Evolutionary conservation across 64 coral and sea anemone species (phyloP).

Genomic region (Astreopora myriophthalma): DNA sequence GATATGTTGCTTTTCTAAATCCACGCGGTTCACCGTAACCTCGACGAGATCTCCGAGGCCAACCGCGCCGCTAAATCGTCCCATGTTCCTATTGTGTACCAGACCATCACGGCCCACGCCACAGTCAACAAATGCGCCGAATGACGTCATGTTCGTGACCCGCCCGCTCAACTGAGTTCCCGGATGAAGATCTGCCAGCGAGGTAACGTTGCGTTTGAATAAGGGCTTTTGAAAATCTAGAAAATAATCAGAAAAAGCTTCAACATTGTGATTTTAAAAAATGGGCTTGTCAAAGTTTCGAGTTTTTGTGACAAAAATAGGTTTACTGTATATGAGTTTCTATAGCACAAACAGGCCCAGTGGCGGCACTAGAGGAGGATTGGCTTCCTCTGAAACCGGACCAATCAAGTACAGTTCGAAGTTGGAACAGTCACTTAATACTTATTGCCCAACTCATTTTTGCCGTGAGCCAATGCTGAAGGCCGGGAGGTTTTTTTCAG

Average conservation of each 20-base stretch:
- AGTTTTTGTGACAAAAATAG: too few species aligned
- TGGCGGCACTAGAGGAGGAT: too few species aligned
- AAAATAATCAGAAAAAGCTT: background rate
- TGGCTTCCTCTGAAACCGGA: too few species aligned
- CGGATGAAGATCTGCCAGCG: conserved; percentile 71
- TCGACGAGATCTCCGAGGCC: conserved; percentile 89
- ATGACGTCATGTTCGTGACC: conserved; percentile 90
- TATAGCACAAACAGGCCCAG: too few species aligned
- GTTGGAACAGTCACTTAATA: too few species aligned
- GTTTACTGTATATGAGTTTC: too few species aligned
- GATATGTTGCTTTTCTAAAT: conserved; percentile 68
- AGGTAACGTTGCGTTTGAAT: conserved; percentile 77
- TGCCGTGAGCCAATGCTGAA: too few species aligned
- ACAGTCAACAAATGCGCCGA: conserved; percentile 97
- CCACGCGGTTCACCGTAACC: conserved; percentile 64
- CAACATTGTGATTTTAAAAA: background rate
- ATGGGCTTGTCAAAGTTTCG: too few species aligned
- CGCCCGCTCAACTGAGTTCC: conserved; percentile 75
- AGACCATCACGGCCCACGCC: conserved; percentile 84
- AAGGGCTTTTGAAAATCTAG: conserved; percentile 90
- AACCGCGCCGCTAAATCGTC: conserved; percentile 6
- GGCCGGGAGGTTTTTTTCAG: too few species aligned
- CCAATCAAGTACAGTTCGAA: too few species aligned
- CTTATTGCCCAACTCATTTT: too few species aligned
- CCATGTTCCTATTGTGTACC: conserved; percentile 73